Base-by-base conservation (phyloP, 2,888 invertebrate genomes). In the Nesidiocoris tenuis region DNA sequence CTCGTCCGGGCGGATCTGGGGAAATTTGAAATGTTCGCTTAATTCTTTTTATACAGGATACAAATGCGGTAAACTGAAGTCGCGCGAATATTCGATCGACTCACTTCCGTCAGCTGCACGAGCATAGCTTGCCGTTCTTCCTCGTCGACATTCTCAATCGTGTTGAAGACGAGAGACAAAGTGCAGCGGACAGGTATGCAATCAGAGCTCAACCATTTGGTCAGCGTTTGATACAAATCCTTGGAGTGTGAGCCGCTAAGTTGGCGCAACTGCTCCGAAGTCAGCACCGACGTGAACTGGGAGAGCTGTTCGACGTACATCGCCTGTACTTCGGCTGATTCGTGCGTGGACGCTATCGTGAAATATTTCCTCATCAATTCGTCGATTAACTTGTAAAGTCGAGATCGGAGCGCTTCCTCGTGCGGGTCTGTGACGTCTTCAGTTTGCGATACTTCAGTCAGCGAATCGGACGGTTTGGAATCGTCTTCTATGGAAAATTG, bases 81-180 rank as follows among this genome's bases (percentile, higher is more conserved):
- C n/a, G 7, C 16, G 7, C 54, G 16, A 12, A 54, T 54, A 54
- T 12, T n/a, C n/a, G n/a, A n/a, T n/a, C n/a, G 5, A 59, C 59
- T 59, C 2, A 72, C 72, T 39, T 61, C 39, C 1, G 72, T 61
- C 18, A 72, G 22, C 19, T 72, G 72, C 21, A 61, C 9, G 61
- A 72, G 63, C 18, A 72, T 56, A 16, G 19, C 39, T 2, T 24
- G 19, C 24, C 57, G 64, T 19, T 56, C 23, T 1, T 21, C 7
- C 12, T 67, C 67, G 17, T 76, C 72, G 7, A 76, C 21, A 55
- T 71, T 39, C 12, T 72, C 71, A 21, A 76, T 63, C 66, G 90
- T 81, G 76, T 87, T 84, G 82, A 92, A 91, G 64, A 89, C 84
- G 12, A 92, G 83, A 80, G 90, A 88, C 1, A 90, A 84, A 1